phyloP scores from a whole-genome alignment of 1,140 invertebrate genomes.

The Diachasma alloeum region DNA sequence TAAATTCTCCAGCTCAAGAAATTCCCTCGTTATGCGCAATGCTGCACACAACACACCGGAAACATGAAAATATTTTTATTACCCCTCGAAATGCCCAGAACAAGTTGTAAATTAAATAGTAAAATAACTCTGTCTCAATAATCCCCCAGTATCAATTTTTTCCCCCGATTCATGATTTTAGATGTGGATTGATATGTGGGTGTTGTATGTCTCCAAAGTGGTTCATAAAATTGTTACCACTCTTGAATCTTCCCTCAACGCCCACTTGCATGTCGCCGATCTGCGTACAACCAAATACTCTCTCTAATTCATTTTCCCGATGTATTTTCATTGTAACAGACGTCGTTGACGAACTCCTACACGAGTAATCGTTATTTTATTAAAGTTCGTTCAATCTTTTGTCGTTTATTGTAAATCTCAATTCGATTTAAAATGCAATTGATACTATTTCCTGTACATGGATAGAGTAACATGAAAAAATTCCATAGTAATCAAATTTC shows the following conservation, averaged over 20 bases:
- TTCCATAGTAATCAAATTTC: no score
- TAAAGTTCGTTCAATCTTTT: neutral
- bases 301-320: neutral
- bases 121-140: neutral
- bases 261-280: slow-evolving; percentile 43
- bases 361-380: neutral
- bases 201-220: neutral
- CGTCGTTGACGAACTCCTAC: neutral
- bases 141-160: neutral
- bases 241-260: slow-evolving; percentile 45
- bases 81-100: neutral
- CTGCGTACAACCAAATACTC: slow-evolving; percentile 23
- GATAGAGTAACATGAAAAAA: no score
- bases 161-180: neutral
- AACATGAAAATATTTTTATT: neutral
- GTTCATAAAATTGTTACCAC: slow-evolving; percentile 26
- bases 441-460: no score
- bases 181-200: neutral
- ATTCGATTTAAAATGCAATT: no score
- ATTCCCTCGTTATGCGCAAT: neutral
- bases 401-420: neutral
- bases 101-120: slow-evolving; percentile 1
- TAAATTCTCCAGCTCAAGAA: neutral
- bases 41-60: neutral
- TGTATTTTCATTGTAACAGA: neutral